Percentiles rank a stretch among this genome's conserved stretches.
phyloP scores from a whole-genome alignment of 2,797 vertebrate species.

The Cygnus olor region DNA sequence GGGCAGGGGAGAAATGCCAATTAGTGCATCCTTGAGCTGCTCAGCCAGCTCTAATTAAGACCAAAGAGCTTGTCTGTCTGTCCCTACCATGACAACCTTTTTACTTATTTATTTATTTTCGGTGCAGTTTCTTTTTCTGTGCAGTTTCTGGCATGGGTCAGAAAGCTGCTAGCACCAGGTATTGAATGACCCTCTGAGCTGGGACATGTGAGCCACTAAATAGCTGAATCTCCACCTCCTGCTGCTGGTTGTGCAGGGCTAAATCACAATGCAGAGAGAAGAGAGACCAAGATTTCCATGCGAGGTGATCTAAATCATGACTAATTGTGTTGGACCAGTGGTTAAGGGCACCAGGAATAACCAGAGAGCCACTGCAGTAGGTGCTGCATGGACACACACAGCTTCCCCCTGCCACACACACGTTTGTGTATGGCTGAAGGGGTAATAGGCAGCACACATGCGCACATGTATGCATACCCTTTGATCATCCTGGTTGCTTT shows the following conservation, averaged over 20 bases:
- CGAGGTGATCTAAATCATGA: not conserved
- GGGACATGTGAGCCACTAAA: not conserved
- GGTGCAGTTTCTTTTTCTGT: not conserved
- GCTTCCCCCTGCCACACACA: rapidly evolving
- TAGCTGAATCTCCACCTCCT: not conserved
- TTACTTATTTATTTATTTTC: not conserved
- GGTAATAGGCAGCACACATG: not conserved
- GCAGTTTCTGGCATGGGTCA: not conserved
- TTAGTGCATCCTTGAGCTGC: too few species aligned
- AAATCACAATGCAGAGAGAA: not conserved
- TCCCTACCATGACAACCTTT: not conserved
- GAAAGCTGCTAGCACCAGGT: not conserved
- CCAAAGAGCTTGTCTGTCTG: not conserved
- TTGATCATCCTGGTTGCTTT: not conserved
- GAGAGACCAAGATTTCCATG: not conserved
- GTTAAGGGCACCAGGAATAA: not conserved
- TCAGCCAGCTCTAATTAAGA: not conserved
- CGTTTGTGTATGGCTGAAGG: not conserved
- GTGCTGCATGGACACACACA: not conserved
- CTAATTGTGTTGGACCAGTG: not conserved
- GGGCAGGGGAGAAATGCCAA: not conserved
- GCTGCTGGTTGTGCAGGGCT: not conserved
- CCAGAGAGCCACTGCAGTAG: not conserved
- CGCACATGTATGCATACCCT: not conserved
- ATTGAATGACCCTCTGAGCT: not conserved